These are phyloP conservation scores for Zhuqinia jingwanae DNA, from an alignment of 2,888 invertebrate genomes.

Conservation along the genomic window DNA sequence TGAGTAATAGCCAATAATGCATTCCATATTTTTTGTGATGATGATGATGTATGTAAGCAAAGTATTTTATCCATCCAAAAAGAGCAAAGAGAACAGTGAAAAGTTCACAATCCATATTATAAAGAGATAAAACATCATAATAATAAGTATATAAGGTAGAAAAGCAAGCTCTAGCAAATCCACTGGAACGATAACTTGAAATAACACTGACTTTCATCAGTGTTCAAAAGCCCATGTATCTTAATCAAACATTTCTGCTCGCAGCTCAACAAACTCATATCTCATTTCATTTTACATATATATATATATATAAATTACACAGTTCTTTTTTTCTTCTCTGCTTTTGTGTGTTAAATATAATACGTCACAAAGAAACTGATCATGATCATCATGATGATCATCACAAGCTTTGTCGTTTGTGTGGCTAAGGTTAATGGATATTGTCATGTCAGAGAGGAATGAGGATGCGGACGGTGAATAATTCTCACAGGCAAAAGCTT, in stretches of 20 bases:
- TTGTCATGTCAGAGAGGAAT: constrained; percentile 50
- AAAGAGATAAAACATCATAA: not conserved
- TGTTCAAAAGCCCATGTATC: constrained; percentile 70
- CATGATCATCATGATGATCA: constrained; percentile 31
- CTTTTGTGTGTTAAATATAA: constrained; percentile 43
- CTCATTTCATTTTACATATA: constrained; percentile 23
- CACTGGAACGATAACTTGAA: not conserved
- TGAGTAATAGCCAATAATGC: not conserved
- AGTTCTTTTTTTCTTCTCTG: not conserved
- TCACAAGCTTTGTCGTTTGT: constrained; percentile 42
- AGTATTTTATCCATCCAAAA: not conserved
- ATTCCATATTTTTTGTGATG: constrained; percentile 32
- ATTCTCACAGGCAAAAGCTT: constrained; percentile 59
- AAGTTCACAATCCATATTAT: constrained; percentile 26
- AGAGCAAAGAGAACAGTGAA: not conserved
- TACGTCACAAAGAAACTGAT: constrained; percentile 46
- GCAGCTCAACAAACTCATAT: too few species aligned
- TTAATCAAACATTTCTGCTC: constrained; percentile 67
- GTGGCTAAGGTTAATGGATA: constrained; percentile 71
- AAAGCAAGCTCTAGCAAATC: too few species aligned
- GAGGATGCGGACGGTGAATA: constrained; percentile 62
- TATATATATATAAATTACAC: not conserved
- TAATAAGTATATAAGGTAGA: not conserved
- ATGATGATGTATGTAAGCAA: too few species aligned
- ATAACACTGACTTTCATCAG: constrained; percentile 60